Evolutionary conservation across 30 jellyfish, hydroid and myxozoan genomes (phyloP).

Genomic region (Turritopsis rubra): DNA sequence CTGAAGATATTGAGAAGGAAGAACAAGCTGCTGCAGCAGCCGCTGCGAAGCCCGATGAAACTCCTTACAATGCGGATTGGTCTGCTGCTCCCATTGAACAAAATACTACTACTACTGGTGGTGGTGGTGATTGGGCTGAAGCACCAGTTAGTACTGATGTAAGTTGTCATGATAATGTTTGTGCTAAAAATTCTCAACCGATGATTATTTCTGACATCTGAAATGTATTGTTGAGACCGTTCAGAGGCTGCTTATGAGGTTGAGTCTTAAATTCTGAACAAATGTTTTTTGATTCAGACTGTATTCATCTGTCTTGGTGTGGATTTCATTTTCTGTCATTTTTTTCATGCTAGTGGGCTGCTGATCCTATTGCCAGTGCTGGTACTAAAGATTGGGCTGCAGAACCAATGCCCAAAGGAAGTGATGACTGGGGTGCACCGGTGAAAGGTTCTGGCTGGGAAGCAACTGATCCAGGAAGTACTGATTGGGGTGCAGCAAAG

Average conservation of each 20-base stretch:
- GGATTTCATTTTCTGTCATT: neutral
- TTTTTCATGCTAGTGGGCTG: neutral
- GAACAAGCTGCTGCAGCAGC: constrained; percentile 94
- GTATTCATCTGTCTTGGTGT: neutral
- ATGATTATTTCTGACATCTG: constrained; percentile 28
- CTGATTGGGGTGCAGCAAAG: constrained; percentile 71
- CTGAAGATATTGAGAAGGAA: constrained; percentile 91
- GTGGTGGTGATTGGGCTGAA: constrained; percentile 56
- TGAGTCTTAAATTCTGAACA: neutral
- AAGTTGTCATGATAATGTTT: no score
- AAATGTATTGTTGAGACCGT: neutral
- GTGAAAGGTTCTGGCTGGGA: neutral
- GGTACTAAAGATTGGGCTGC: neutral
- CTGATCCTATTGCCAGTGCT: neutral
- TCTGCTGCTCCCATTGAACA: constrained; percentile 45
- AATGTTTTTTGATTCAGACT: neutral
- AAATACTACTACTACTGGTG: no score
- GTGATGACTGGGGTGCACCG: neutral
- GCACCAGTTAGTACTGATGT: constrained; percentile 55
- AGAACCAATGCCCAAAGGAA: neutral
- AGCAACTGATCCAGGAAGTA: constrained; percentile 37
- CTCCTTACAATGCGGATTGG: constrained; percentile 6
- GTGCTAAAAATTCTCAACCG: neutral
- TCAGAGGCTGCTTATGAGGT: constrained; percentile 39
- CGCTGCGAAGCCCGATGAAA: constrained; percentile 78